Conservation (phyloP, 1,140 invertebrate species). For the Aradophagus sp. region DNA sequence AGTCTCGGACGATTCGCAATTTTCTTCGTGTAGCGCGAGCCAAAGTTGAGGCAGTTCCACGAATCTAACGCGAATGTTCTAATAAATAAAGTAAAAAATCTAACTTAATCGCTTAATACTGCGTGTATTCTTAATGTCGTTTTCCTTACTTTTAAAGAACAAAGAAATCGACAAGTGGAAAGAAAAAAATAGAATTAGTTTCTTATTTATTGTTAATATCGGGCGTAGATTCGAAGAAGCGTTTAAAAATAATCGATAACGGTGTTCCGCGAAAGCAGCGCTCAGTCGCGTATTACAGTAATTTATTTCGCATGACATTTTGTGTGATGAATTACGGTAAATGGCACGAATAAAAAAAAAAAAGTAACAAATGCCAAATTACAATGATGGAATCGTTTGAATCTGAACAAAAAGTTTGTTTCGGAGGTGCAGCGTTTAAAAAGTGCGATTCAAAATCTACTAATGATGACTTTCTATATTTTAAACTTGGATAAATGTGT, state of each 20-base stretch:
- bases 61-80: slow-evolving; percentile 3
- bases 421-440: too few species aligned
- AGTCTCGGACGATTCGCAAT: too few species aligned
- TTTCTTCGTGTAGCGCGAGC: too few species aligned
- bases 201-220: slow-evolving; percentile 43
- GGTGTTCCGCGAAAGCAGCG: slow-evolving; percentile 25
- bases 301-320: slow-evolving; percentile 39
- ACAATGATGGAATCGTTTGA: slow-evolving; percentile 5
- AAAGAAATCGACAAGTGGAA: slow-evolving; percentile 7
- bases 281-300: slow-evolving; percentile 29
- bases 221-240: slow-evolving; percentile 52
- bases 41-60: slow-evolving; percentile 10
- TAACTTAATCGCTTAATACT: slow-evolving; percentile 1
- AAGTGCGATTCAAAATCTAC: too few species aligned
- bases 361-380: not conserved
- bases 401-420: too few species aligned
- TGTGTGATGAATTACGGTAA: slow-evolving; percentile 10
- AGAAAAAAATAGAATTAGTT: slow-evolving; percentile 33
- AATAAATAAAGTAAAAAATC: not conserved
- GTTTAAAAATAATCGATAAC: slow-evolving; percentile 46
- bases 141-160: slow-evolving; percentile 30
- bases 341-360: slow-evolving; percentile 8
- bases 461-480: too few species aligned
- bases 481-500: too few species aligned
- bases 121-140: slow-evolving; percentile 16